These are phyloP conservation scores for Epinotia brunnichana DNA, from an alignment of 2,888 invertebrate species.

Conservation along the genomic window DNA sequence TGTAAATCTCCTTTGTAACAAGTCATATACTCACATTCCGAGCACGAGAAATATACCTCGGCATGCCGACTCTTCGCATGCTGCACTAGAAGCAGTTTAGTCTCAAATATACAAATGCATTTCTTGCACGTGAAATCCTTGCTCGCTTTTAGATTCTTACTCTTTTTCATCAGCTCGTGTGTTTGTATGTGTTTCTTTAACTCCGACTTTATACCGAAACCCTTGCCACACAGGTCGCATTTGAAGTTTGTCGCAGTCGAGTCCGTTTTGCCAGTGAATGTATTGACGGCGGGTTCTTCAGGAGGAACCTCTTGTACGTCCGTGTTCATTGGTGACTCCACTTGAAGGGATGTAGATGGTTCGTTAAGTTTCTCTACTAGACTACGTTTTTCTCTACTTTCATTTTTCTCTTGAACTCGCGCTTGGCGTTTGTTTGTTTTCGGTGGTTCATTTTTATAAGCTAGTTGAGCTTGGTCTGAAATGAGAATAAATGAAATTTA, in stretches of 20 bases:
- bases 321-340: too few species aligned
- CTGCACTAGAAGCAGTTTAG: slow-evolving; percentile 13
- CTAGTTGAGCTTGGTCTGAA: background rate
- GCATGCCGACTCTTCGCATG: slow-evolving; percentile 20
- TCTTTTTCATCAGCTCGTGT: background rate
- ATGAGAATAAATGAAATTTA: background rate
- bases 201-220: slow-evolving; percentile 12
- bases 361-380: background rate
- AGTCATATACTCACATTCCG: slow-evolving; percentile 7
- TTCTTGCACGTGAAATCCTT: background rate
- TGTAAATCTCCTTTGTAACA: background rate
- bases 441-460: background rate
- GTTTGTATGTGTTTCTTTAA: slow-evolving; percentile 30
- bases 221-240: slow-evolving; percentile 14
- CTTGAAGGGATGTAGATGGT: background rate
- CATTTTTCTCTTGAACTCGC: background rate
- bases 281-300: background rate
- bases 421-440: slow-evolving; percentile 6
- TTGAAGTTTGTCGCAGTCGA: background rate
- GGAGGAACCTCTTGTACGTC: background rate
- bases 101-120: slow-evolving; percentile 10
- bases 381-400: background rate
- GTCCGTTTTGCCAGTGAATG: background rate
- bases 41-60: background rate
- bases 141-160: background rate